These are phyloP conservation scores for Sakesphorus luctuosus DNA, from an alignment of 2,113 vertebrate species.

Conservation along the genomic window DNA sequence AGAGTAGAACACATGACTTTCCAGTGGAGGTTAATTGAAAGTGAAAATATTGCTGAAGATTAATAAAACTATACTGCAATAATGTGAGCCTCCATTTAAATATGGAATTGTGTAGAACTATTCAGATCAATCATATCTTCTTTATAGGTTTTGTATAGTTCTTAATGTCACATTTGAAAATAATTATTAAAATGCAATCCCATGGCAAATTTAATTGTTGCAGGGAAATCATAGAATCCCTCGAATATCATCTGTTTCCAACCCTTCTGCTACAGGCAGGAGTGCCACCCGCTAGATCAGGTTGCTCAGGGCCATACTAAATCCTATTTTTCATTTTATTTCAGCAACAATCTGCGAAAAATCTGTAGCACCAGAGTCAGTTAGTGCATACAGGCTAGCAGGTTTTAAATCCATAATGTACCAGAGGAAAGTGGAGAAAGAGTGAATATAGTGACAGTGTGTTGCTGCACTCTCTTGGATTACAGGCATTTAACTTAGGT, in stretches of 20 bases:
- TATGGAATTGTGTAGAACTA: neutral
- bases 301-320: neutral
- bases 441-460: neutral
- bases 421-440: conserved; percentile 11
- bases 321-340: conserved; percentile 43
- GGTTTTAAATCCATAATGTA: conserved; percentile 39
- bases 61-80: neutral
- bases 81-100: neutral
- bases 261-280: no score
- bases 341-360: conserved; percentile 45
- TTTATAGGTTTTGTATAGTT: neutral
- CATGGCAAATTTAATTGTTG: conserved; percentile 19
- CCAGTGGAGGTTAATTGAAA: neutral
- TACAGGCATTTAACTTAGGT: conserved; percentile 70
- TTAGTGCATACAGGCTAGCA: conserved; percentile 18
- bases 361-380: conserved; percentile 16
- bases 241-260: no score
- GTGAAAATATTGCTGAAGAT: neutral
- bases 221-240: neutral
- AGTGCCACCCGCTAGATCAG: no score
- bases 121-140: neutral
- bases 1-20: neutral
- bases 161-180: conserved; percentile 28
- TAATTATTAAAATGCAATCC: neutral
- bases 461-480: conserved; percentile 56